Evolutionary conservation across 1,140 invertebrate species (phyloP).

Genomic region (Drosophila seguyi): DNA sequence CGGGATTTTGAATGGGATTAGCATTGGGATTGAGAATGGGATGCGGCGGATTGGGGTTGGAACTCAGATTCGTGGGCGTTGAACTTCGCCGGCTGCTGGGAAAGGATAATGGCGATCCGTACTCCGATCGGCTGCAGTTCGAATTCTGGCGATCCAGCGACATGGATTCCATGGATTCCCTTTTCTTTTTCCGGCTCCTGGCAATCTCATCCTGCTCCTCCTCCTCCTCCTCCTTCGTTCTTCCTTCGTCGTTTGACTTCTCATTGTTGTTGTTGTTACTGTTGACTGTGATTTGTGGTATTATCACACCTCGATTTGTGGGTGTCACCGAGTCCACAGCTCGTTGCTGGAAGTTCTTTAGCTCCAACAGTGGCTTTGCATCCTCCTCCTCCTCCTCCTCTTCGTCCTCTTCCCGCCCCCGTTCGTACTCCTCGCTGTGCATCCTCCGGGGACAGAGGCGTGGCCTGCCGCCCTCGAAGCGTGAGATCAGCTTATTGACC

Average conservation of each 20-base stretch:
- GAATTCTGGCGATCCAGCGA: conserved; percentile 65
- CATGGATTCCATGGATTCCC: conserved; percentile 4
- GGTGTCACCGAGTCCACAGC: conserved; percentile 34
- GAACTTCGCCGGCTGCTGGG: conserved; percentile 54
- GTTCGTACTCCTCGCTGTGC: conserved; percentile 67
- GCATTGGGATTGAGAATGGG: conserved; percentile 1
- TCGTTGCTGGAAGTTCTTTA: conserved; percentile 3
- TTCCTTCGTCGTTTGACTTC: not conserved
- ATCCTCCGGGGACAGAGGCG: conserved; percentile 46
- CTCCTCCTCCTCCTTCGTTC: not conserved
- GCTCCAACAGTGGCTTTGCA: conserved; percentile 2
- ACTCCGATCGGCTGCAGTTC: conserved; percentile 71
- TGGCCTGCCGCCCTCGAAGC: conserved; percentile 72
- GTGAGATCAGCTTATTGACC: conserved; percentile 79
- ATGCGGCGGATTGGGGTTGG: not conserved
- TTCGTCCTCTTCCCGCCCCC: not conserved
- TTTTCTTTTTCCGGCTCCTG: conserved; percentile 10
- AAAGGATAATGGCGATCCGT: conserved; percentile 64
- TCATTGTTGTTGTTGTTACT: conserved; percentile 16
- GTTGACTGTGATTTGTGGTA: conserved; percentile 67
- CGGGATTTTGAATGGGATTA: conserved; percentile 20
- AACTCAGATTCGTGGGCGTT: conserved; percentile 40
- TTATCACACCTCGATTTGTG: conserved; percentile 46
- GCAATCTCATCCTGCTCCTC: not conserved
- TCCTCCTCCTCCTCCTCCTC: not conserved